Evolutionary conservation across 2,888 invertebrate species (phyloP), one percentile per base, ranked within the genome.

Genomic region (Matsumyia berberina): DNA sequence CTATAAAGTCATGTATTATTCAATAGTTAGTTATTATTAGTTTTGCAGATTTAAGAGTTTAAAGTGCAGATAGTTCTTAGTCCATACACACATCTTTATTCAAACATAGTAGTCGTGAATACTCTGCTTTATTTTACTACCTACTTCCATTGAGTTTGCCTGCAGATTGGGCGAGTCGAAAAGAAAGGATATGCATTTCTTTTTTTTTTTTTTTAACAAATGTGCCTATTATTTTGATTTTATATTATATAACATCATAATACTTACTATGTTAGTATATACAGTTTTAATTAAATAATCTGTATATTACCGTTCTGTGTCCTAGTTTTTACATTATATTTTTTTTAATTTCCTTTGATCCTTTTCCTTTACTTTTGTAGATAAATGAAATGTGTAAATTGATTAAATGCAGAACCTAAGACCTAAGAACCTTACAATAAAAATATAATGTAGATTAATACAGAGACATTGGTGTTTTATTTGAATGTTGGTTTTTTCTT

Each of bases 371-470:
- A 69, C 62, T 74, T 69, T 79, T 85, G 83, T 85, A 85, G 79
- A 85, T 85, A 85, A 85, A 85, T 74, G 12, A 85, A 79, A 85
- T 74, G 57, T 85, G 74, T 85, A 85, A 85, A 85, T 83, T 79
- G 74, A 69, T 85, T 79, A 79, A 85, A 57, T 74, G 62, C 83
- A 85, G 79, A 79, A 70, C 83, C 74, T 85, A 74, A 79, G 51
- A 83, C 69, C 79, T 83, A 83, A 83, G 83, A 83, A 73, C 67
- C 67, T 79, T 73, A 83, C 69, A 73, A 78, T 83, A 83, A 78
- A 72, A 70, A 15, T 39, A 78, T 70, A 60, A 67, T 57, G 78
- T 67, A 72, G 77, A 82, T 77, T 77, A 77, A 82, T 72, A 82
- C 66, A 67, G 31, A 72, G n/a, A 44, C 5, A 58, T n/a, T 37